Evolutionary conservation across 2,113 vertebrate species (phyloP), one percentile per base, ranked within the genome.

Genomic region (Mohoua ochrocephala): DNA sequence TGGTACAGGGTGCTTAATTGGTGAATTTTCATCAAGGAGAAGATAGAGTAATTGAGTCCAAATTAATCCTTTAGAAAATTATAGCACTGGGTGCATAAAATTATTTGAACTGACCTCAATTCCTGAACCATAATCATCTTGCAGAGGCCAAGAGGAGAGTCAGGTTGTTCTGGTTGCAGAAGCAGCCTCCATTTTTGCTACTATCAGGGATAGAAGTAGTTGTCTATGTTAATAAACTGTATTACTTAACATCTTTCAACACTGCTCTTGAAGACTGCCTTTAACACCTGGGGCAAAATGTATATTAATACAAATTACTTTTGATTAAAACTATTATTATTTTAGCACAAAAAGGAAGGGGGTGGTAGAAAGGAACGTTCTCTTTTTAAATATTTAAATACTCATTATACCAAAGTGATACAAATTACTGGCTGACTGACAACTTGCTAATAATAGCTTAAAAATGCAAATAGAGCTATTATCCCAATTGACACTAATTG

Each of bases 381-480:
- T 70, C 80, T 79, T 89, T 94, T 97, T 82, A 96, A 97, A 95
- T 89, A 96, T 96, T 96, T 93, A 96, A 96, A 91, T 94, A 75
- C 84, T 96, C 84, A 85, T 91, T 95, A 94, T 95, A 73, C 57
- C 37, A 49, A 94, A 95, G 76, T 83, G 85, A 86, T 96, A 95
- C 75, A 96, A 96, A 97, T 97, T 96, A 86, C 90, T 87, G 76
- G 47, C 93, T 97, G 96, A 96, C 92, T 96, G 96, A 95, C 95
- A 95, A 91, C 92, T 92, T 93, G 90, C 96, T 96, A 96, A 95
- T 92, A 96, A 95, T 95, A 96, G 75, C 87, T 83, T 90, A 28
- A 93, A 97, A 93, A 97, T 94, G 95, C 96, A 95, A 90, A 96
- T 96, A 74, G 87, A 90, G 63, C 63, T 60, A 91, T 97, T 95